phyloP scores from a whole-genome alignment of 2,797 vertebrate genomes.

The Chrysocyon brachyurus region DNA sequence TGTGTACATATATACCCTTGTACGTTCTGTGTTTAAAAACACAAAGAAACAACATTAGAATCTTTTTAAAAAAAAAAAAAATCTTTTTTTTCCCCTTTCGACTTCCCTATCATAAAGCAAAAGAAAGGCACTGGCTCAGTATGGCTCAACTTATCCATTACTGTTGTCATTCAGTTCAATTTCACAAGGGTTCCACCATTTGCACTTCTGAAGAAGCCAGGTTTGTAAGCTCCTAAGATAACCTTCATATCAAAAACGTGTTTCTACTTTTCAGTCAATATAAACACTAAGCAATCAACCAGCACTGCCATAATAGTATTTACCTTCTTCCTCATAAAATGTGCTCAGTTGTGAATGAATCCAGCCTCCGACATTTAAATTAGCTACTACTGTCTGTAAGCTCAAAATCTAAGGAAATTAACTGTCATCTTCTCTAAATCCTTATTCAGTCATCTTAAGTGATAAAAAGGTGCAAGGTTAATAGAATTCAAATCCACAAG shows the following conservation, averaged over 20 bases:
- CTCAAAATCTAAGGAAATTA: neutral
- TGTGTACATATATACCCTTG: fast-evolving
- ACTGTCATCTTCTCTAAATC: neutral
- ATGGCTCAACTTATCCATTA: too few species aligned
- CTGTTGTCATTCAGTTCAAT: neutral
- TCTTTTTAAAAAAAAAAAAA: neutral
- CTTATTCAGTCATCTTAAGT: neutral
- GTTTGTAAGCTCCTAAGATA: neutral
- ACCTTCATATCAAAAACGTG: neutral
- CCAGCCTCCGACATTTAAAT: neutral
- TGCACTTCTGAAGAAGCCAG: neutral
- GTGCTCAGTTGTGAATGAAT: neutral
- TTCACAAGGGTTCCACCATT: neutral
- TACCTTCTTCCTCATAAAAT: neutral
- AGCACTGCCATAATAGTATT: neutral
- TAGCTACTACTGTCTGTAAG: neutral
- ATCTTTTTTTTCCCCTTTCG: fast-evolving
- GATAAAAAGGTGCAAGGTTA: neutral
- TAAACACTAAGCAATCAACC: neutral
- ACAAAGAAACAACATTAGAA: neutral
- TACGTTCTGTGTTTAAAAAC: fast-evolving
- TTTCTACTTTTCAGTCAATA: neutral
- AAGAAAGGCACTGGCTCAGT: neutral
- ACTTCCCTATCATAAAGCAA: neutral
- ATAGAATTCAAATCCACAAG: constrained; percentile 2